Conservation (phyloP, 1,140 invertebrate genomes). For the Hypothenemus hampei region DNA sequence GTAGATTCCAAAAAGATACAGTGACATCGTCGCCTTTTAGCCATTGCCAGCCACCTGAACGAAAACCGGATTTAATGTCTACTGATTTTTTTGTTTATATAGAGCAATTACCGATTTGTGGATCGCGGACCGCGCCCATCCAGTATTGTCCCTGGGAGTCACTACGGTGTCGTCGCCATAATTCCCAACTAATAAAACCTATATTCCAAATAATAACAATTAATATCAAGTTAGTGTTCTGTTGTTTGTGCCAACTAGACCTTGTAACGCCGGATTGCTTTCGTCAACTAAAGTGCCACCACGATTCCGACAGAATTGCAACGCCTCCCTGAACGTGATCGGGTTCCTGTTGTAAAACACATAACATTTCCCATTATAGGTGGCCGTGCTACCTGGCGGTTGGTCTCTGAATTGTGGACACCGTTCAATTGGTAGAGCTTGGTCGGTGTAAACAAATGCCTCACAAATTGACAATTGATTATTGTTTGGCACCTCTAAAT, state of each 20-base stretch:
- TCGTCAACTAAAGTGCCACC: conserved; percentile 82
- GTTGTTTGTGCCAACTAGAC: background rate
- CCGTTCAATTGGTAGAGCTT: conserved; percentile 87
- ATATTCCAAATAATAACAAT: background rate
- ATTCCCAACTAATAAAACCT: conserved; percentile 87
- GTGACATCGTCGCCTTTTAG: conserved; percentile 81
- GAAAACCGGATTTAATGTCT: background rate
- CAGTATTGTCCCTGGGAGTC: conserved; percentile 91
- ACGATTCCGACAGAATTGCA: conserved; percentile 73
- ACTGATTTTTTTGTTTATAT: background rate
- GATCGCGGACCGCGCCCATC: conserved; percentile 86
- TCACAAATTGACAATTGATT: conserved; percentile 87
- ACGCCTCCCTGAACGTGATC: conserved; percentile 71
- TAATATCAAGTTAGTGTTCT: background rate
- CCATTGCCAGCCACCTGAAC: conserved; percentile 80
- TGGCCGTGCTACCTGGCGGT: conserved; percentile 84
- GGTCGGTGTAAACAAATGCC: conserved; percentile 92
- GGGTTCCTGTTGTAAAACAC: conserved; percentile 91
- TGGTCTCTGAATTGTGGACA: conserved; percentile 91
- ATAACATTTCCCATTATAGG: conserved; percentile 95
- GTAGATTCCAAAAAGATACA: conserved; percentile 89
- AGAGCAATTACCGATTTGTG: conserved; percentile 49
- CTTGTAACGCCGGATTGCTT: conserved; percentile 89
- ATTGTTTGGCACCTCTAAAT: conserved; percentile 68
- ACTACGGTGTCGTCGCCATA: conserved; percentile 84